A percentile compares a stretch with the other conserved stretches of the same genome.
phyloP scores from a whole-genome alignment of 2,888 invertebrate species.

The Philhelius pedissequus region DNA sequence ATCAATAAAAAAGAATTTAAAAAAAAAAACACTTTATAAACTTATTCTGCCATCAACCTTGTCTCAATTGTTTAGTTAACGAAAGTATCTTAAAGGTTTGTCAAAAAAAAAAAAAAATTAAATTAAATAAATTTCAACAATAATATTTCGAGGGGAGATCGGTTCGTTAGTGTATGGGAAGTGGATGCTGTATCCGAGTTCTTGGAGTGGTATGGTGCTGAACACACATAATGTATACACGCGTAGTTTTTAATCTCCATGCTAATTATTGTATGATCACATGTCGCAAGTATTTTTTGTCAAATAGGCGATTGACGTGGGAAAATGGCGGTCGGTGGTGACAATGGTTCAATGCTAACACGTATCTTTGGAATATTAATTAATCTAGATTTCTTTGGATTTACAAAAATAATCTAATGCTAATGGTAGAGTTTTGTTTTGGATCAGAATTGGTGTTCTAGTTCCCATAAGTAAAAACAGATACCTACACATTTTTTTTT shows the following conservation, averaged over 20 bases:
- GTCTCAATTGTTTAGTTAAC: conserved; percentile 49
- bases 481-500: neutral
- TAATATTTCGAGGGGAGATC: neutral
- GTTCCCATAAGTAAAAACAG: neutral
- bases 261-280: conserved; percentile 62
- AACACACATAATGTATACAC: neutral
- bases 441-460: neutral
- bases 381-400: conserved; percentile 6
- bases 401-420: neutral
- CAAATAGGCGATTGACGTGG: conserved; percentile 39
- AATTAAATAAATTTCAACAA: neutral
- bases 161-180: too few relatives aligned
- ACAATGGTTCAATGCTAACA: conserved; percentile 36
- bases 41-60: conserved; percentile 50
- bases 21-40: conserved; percentile 3
- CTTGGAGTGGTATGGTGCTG: conserved; percentile 25
- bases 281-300: conserved; percentile 51
- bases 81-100: conserved; percentile 3
- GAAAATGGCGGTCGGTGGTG: conserved; percentile 34
- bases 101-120: conserved; percentile 1
- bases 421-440: neutral
- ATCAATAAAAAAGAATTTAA: conserved; percentile 29
- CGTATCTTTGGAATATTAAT: conserved; percentile 23
- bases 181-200: conserved; percentile 38
- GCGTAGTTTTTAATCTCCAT: conserved; percentile 42